These are phyloP conservation scores for Colossoma macropomum DNA, from an alignment of 2,113 vertebrate genomes.

Conservation along the genomic window DNA sequence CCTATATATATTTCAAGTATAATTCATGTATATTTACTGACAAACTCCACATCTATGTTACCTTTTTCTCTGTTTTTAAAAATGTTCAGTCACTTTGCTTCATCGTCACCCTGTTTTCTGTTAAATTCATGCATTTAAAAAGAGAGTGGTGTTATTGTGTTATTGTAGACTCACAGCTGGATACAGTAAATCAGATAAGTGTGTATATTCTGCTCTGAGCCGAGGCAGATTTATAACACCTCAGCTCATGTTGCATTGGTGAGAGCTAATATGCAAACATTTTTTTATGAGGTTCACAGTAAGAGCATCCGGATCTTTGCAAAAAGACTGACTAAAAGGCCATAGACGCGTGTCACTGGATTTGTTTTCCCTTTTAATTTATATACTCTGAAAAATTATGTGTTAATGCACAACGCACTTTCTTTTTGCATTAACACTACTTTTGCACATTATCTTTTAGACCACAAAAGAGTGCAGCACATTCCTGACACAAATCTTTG, in stretches of 20 bases:
- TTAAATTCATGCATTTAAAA: background rate
- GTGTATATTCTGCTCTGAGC: constrained; percentile 70
- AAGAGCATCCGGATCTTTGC: constrained; percentile 10
- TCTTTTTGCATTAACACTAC: background rate
- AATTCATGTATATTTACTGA: too few relatives aligned
- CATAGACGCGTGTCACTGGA: background rate
- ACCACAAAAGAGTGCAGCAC: too few relatives aligned
- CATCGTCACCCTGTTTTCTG: background rate
- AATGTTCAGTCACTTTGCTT: background rate
- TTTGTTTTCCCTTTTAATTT: background rate
- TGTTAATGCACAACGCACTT: background rate
- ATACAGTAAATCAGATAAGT: constrained; percentile 78
- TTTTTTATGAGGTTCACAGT: constrained; percentile 50
- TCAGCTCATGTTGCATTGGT: constrained; percentile 72
- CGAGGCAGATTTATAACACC: constrained; percentile 77
- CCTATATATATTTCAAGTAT: too few relatives aligned
- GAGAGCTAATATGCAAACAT: constrained; percentile 74
- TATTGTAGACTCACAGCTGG: constrained; percentile 76
- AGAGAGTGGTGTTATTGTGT: constrained; percentile 63
- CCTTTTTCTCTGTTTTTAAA: too few relatives aligned
- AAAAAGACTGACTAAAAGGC: background rate
- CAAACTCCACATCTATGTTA: too few relatives aligned
- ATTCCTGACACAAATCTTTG: too few relatives aligned
- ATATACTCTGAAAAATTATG: background rate
- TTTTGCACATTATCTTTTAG: background rate